Conservation (phyloP, 1,140 invertebrate species). For the Microplitis demolitor region DNA sequence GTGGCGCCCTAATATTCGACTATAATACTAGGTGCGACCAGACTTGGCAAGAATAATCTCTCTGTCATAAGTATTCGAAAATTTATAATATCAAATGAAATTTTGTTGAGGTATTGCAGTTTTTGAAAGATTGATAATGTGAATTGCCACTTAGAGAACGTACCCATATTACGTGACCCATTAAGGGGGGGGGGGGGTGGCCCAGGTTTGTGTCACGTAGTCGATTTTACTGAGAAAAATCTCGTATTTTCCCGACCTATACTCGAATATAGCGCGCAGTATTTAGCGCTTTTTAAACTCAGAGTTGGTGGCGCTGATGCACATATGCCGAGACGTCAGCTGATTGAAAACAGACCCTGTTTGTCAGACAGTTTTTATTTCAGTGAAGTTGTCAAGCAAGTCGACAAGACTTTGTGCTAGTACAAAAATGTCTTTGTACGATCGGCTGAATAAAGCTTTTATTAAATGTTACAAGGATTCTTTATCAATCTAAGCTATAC, state of each 20-base stretch:
- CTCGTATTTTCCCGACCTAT: neutral
- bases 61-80: no score
- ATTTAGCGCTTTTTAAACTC: neutral
- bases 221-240: neutral
- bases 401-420: neutral
- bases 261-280: neutral
- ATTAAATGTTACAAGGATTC: conserved; percentile 1
- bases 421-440: neutral
- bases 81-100: no score
- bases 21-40: no score
- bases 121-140: no score
- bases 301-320: neutral
- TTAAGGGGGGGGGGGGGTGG: no score
- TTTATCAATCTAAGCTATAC: neutral
- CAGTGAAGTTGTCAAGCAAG: conserved; percentile 9
- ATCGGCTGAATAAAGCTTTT: conserved; percentile 2
- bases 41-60: no score
- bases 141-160: no score
- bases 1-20: no score
- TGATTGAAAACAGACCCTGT: neutral
- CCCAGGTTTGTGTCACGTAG: no score
- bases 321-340: conserved; percentile 1
- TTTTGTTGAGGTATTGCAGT: no score
- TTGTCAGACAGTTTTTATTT: neutral
- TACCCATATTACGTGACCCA: no score